These are phyloP conservation scores for Sinohyriopsis cumingii DNA, from an alignment of 2,888 invertebrate genomes.

Conservation along the genomic window DNA sequence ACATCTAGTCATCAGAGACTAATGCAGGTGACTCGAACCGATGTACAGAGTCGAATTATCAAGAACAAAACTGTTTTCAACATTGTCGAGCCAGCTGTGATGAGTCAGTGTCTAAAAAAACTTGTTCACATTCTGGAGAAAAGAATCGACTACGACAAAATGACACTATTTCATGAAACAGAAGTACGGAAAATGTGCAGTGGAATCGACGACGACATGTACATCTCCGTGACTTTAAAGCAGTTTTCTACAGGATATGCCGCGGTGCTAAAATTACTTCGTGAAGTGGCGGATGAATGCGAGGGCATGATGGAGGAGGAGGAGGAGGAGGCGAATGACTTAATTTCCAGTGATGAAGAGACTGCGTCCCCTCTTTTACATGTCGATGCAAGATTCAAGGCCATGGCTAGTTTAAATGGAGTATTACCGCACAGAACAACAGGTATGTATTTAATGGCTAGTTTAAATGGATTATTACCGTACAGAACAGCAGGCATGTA, in stretches of 20 bases:
- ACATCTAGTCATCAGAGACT: slow-evolving; percentile 92
- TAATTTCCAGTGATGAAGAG: slow-evolving; percentile 41
- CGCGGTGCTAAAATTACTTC: slow-evolving; percentile 43
- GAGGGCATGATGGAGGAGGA: slow-evolving; percentile 30
- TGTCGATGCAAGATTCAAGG: slow-evolving; percentile 33
- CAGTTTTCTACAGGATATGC: slow-evolving; percentile 55
- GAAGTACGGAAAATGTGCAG: slow-evolving; percentile 75
- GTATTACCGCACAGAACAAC: slow-evolving; percentile 23
- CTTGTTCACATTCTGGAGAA: slow-evolving; percentile 81
- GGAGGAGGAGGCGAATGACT: slow-evolving; percentile 32
- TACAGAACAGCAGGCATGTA: slow-evolving; percentile 30
- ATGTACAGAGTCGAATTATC: slow-evolving; percentile 91
- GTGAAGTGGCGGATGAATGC: slow-evolving; percentile 37
- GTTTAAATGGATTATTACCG: slow-evolving; percentile 35
- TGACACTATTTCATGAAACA: slow-evolving; percentile 82
- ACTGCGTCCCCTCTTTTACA: slow-evolving; percentile 41
- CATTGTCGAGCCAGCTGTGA: slow-evolving; percentile 80
- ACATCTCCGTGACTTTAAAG: slow-evolving; percentile 46
- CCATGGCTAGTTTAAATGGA: slow-evolving; percentile 39
- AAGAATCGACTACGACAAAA: slow-evolving; percentile 92
- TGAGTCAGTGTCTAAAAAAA: slow-evolving; percentile 86
- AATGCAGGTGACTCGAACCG: slow-evolving; percentile 85
- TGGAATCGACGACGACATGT: slow-evolving; percentile 42
- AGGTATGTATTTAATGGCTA: slow-evolving; percentile 32
- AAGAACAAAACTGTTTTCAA: slow-evolving; percentile 91